These are phyloP conservation scores for Crepidodera aurea DNA, from an alignment of 2,888 invertebrate species.

Conservation along the genomic window DNA sequence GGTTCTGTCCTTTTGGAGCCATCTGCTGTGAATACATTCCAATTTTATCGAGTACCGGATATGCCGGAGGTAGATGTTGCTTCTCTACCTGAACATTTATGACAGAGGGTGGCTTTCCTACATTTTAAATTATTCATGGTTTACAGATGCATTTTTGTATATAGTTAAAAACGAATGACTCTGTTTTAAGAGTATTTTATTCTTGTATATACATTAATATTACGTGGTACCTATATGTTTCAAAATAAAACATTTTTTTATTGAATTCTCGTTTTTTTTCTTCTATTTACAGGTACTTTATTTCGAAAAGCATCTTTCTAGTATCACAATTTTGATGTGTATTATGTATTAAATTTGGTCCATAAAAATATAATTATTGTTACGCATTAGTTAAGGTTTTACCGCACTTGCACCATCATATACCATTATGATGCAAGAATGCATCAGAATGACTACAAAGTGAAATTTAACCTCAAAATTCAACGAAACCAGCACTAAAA, in stretches of 20 bases:
- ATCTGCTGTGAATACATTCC: conserved; percentile 48
- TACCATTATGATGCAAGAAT: too few species aligned
- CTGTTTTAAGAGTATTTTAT: conserved; percentile 60
- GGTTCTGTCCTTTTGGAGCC: conserved; percentile 8
- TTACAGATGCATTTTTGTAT: conserved; percentile 39
- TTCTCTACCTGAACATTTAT: conserved; percentile 35
- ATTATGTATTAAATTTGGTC: too few species aligned
- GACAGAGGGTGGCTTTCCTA: conserved; percentile 19
- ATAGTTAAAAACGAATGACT: conserved; percentile 46
- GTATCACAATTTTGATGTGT: too few species aligned
- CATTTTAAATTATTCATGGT: conserved; percentile 41
- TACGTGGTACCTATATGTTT: conserved; percentile 54
- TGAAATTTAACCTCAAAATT: too few species aligned
- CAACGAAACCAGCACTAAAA: too few species aligned
- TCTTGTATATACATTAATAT: conserved; percentile 56
- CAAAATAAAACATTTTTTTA: conserved; percentile 56
- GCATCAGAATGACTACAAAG: too few species aligned
- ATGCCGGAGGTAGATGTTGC: conserved; percentile 35
- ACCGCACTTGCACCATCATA: too few species aligned
- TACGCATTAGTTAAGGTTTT: too few species aligned
- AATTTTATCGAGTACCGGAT: conserved; percentile 42
- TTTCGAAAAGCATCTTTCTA: too few species aligned
- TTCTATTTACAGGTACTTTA: neutral
- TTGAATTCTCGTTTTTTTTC: conserved; percentile 36
- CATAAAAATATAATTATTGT: too few species aligned